Evolutionary conservation across 1,140 invertebrate genomes (phyloP).

Genomic region (Muscidifurax raptorellus): DNA sequence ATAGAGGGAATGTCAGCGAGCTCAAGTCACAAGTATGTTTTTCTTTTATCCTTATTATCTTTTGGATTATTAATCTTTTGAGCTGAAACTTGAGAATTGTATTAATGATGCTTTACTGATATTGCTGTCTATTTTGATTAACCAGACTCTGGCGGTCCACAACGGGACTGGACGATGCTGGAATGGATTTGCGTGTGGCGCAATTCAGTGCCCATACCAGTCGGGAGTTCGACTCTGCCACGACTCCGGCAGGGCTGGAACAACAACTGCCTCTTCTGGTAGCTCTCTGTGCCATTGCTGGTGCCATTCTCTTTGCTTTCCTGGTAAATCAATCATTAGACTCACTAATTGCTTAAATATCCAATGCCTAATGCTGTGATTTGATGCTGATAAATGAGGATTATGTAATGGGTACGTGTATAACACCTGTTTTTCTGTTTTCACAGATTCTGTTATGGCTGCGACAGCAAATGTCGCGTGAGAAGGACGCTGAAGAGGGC

Average conservation of each 20-base stretch:
- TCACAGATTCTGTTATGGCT: conserved; percentile 75
- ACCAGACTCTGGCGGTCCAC: conserved; percentile 73
- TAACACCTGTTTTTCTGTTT: not conserved
- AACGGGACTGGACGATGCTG: conserved; percentile 75
- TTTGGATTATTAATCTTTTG: conserved; percentile 12
- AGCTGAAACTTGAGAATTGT: not conserved
- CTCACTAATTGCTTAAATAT: not conserved
- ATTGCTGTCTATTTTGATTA: conserved; percentile 6
- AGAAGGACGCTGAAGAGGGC: conserved; percentile 72
- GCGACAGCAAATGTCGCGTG: conserved; percentile 76
- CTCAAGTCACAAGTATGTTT: conserved; percentile 69
- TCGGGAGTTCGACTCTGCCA: conserved; percentile 69
- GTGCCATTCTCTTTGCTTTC: conserved; percentile 73
- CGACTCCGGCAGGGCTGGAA: conserved; percentile 71
- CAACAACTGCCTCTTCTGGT: conserved; percentile 72
- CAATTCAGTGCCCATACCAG: conserved; percentile 67
- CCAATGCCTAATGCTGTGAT: not conserved
- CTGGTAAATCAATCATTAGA: conserved; percentile 63
- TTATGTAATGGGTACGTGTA: not conserved
- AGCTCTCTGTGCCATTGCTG: conserved; percentile 71
- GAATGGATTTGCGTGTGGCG: conserved; percentile 73
- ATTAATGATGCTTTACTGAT: not conserved
- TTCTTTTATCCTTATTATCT: conserved; percentile 18
- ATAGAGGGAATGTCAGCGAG: conserved; percentile 72
- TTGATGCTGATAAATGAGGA: not conserved